phyloP scores from a whole-genome alignment of 2,888 invertebrate species.

The Cabera pusaria region DNA sequence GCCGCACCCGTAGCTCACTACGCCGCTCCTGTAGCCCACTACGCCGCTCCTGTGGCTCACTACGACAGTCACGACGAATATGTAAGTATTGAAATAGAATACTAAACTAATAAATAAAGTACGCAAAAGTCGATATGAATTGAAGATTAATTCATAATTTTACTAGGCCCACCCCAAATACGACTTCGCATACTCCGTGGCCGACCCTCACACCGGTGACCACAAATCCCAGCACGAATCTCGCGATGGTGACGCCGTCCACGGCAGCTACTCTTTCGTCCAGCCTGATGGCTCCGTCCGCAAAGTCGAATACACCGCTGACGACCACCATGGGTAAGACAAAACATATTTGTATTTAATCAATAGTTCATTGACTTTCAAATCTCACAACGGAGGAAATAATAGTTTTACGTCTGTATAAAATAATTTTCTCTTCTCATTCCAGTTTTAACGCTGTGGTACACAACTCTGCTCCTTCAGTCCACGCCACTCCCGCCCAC shows the following conservation, averaged over 20 bases:
- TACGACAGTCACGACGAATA: constrained; percentile 42
- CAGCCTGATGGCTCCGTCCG: constrained; percentile 81
- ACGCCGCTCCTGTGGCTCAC: constrained; percentile 32
- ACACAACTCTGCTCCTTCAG: constrained; percentile 63
- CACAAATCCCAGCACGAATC: constrained; percentile 80
- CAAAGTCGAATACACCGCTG: constrained; percentile 78
- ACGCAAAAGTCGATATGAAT: constrained; percentile 4
- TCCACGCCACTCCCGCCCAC: constrained; percentile 58
- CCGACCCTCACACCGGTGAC: constrained; percentile 83
- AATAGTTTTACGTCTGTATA: too few relatives aligned
- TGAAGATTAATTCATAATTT: constrained; percentile 25
- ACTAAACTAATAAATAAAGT: neutral
- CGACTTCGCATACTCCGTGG: constrained; percentile 78
- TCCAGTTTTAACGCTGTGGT: constrained; percentile 77
- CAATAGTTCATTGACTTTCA: neutral
- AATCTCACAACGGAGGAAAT: too few relatives aligned
- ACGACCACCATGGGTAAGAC: constrained; percentile 74
- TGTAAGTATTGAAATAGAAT: constrained; percentile 47
- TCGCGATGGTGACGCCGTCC: constrained; percentile 80
- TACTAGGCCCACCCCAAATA: constrained; percentile 65
- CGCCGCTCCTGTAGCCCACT: constrained; percentile 38
- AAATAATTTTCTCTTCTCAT: constrained; percentile 27
- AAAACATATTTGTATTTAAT: neutral
- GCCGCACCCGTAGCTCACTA: constrained; percentile 46
- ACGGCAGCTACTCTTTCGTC: constrained; percentile 83